Percentiles rank a stretch among this genome's conserved stretches.
These are phyloP conservation scores for Simalia tracyae DNA, from an alignment of 2,797 vertebrate genomes.

Conservation along the genomic window DNA sequence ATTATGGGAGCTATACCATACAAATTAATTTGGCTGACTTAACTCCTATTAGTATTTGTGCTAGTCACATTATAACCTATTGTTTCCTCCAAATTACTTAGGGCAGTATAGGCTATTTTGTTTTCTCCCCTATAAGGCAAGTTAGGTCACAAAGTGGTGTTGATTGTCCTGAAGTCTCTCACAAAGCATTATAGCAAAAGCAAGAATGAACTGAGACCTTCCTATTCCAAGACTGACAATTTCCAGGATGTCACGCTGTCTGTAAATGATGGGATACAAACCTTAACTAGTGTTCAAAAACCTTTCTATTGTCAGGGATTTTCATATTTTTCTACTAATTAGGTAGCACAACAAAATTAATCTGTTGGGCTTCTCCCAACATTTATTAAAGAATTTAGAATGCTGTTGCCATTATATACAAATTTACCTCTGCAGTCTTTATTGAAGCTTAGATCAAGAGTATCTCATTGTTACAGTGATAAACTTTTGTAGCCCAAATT, in stretches of 20 bases:
- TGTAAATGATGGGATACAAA: background rate
- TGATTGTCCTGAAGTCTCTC: background rate
- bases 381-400: background rate
- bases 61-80: background rate
- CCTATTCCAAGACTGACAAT: background rate
- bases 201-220: no score
- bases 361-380: background rate
- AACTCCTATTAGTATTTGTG: background rate
- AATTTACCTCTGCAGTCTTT: background rate
- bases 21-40: background rate
- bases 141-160: background rate
- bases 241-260: background rate
- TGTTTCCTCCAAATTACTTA: background rate
- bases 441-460: slow-evolving; percentile 9
- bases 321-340: background rate
- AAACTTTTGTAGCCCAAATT: background rate
- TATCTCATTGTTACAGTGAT: slow-evolving; percentile 10
- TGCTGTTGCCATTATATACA: background rate
- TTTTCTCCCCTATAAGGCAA: background rate
- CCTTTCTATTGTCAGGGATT: background rate
- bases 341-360: background rate
- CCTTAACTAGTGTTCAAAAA: background rate
- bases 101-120: no score
- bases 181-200: background rate
- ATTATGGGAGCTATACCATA: background rate